Percentiles rank a stretch among this genome's conserved stretches.
Conservation (phyloP, 2,888 invertebrate genomes). For the Nymphalis c-album region DNA sequence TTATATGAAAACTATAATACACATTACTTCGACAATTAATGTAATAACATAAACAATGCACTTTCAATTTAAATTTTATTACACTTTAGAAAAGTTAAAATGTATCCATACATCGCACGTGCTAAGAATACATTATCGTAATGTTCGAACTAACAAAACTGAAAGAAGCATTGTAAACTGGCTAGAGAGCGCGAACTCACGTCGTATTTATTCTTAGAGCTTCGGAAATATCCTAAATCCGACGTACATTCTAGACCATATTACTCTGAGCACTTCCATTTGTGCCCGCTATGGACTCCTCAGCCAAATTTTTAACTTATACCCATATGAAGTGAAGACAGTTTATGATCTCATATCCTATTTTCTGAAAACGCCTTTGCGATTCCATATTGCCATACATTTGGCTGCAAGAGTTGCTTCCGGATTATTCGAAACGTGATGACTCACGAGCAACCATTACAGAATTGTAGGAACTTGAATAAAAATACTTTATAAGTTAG, state of each 20-base stretch:
- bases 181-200: constrained; percentile 47
- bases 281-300: constrained; percentile 57
- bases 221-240: constrained; percentile 66
- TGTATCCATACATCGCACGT: constrained; percentile 12
- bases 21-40: not conserved
- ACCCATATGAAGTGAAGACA: constrained; percentile 65
- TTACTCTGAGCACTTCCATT: constrained; percentile 63
- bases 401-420: constrained; percentile 56
- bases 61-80: constrained; percentile 11
- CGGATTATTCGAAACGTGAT: constrained; percentile 49
- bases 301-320: constrained; percentile 78
- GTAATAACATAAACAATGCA: not conserved
- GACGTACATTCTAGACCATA: constrained; percentile 64
- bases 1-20: not conserved
- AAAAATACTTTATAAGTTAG: constrained; percentile 27
- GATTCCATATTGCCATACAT: constrained; percentile 60
- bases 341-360: constrained; percentile 68
- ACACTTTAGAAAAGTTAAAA: constrained; percentile 11
- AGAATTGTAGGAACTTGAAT: constrained; percentile 28
- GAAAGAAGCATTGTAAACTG: constrained; percentile 28
- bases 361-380: constrained; percentile 60
- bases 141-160: constrained; percentile 23
- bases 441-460: constrained; percentile 44
- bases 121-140: constrained; percentile 25
- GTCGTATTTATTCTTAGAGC: constrained; percentile 55